phyloP scores from a whole-genome alignment of 1,140 invertebrate species.

The Calliopsis andreniformis region DNA sequence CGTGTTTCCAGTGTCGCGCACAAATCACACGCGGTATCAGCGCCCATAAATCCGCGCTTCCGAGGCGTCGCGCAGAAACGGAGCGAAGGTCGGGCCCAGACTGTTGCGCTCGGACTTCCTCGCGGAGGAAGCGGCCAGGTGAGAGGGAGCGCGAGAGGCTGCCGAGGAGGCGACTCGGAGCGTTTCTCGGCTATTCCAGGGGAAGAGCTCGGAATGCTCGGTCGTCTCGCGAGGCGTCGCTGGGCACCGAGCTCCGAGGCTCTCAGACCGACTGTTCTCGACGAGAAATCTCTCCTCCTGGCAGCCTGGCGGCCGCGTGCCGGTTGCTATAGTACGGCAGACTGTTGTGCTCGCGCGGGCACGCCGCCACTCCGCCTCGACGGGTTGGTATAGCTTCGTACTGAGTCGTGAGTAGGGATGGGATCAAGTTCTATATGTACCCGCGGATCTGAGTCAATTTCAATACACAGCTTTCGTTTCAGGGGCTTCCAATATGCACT shows the following conservation, averaged over 20 bases:
- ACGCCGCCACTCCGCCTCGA: no score
- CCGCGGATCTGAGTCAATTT: no score
- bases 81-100: no score
- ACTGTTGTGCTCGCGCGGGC: background rate
- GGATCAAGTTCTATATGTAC: no score
- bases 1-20: slow-evolving; percentile 7
- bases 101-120: no score
- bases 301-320: slow-evolving; percentile 31
- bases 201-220: slow-evolving; percentile 40
- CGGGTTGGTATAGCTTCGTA: slow-evolving; percentile 36
- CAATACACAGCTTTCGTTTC: no score
- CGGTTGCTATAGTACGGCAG: background rate
- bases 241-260: slow-evolving; percentile 49
- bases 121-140: slow-evolving; percentile 1
- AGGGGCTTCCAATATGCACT: no score
- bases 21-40: slow-evolving; percentile 20
- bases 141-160: background rate
- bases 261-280: slow-evolving; percentile 51
- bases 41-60: background rate
- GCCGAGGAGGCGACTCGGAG: slow-evolving; percentile 15
- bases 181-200: slow-evolving; percentile 20
- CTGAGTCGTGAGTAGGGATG: slow-evolving; percentile 52
- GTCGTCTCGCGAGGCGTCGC: slow-evolving; percentile 23
- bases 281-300: slow-evolving; percentile 53
- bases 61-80: background rate